Conservation (phyloP, 2,888 invertebrate genomes). For the Agriotes lineatus region DNA sequence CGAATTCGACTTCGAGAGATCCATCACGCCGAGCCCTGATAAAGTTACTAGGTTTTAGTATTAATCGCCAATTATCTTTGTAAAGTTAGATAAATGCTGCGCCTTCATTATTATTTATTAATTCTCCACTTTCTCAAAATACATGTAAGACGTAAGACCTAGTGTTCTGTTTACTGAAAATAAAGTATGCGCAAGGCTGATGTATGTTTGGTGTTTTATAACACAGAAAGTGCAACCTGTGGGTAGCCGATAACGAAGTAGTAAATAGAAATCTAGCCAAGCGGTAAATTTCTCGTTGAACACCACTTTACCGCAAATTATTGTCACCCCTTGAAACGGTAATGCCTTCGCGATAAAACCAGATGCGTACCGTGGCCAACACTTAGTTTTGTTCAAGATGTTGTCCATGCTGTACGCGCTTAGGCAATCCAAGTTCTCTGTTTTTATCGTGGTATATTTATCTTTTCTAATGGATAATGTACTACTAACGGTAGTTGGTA, state of each 20-base stretch:
- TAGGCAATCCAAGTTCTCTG: slow-evolving; percentile 59
- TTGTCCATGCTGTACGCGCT: slow-evolving; percentile 34
- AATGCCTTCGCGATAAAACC: slow-evolving; percentile 45
- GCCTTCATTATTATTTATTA: slow-evolving; percentile 9
- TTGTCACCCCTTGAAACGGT: slow-evolving; percentile 41
- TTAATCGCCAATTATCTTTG: neutral
- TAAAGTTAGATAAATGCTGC: too few relatives aligned
- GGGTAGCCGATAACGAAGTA: slow-evolving; percentile 38
- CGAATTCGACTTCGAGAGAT: slow-evolving; percentile 57
- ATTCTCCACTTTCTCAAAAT: neutral
- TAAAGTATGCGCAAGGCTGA: neutral
- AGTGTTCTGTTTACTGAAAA: too few relatives aligned
- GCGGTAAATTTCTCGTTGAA: slow-evolving; percentile 59
- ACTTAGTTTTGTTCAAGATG: too few relatives aligned
- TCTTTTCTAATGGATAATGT: slow-evolving; percentile 88
- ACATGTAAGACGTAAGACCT: too few relatives aligned
- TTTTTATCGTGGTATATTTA: slow-evolving; percentile 76
- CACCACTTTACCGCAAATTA: slow-evolving; percentile 53
- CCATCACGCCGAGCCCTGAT: slow-evolving; percentile 54
- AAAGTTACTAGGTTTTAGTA: slow-evolving; percentile 64
- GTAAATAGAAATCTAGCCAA: slow-evolving; percentile 41
- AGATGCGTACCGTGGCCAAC: slow-evolving; percentile 44
- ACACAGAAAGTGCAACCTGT: slow-evolving; percentile 29
- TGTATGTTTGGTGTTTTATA: slow-evolving; percentile 1
- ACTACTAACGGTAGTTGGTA: slow-evolving; percentile 89